These are phyloP conservation scores for Apodemia duryi DNA, from an alignment of 2,888 invertebrate species.

Conservation along the genomic window DNA sequence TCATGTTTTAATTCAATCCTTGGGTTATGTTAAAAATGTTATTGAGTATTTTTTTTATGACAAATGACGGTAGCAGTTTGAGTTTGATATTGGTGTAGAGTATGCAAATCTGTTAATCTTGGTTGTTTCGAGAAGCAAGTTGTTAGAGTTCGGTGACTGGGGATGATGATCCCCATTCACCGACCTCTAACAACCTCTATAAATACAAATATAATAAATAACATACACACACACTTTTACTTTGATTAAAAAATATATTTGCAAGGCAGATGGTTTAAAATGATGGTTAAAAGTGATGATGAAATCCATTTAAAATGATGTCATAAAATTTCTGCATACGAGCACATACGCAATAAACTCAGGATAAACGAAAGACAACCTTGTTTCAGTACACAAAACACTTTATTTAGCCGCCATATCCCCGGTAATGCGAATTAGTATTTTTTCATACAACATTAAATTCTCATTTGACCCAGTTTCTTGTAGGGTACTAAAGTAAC, in stretches of 20 bases:
- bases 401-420: conserved; percentile 15
- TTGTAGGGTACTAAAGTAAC: background rate
- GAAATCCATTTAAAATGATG: background rate
- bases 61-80: too few relatives aligned
- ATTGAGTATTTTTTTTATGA: too few relatives aligned
- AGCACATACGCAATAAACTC: background rate
- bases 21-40: too few relatives aligned
- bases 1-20: too few relatives aligned
- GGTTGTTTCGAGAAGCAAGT: background rate
- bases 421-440: conserved; percentile 10
- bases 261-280: too few relatives aligned
- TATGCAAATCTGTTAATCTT: too few relatives aligned
- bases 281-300: background rate
- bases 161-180: too few relatives aligned
- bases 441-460: conserved; percentile 14
- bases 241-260: too few relatives aligned
- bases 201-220: too few relatives aligned
- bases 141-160: background rate
- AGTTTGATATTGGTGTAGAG: too few relatives aligned
- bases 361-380: background rate
- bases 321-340: background rate
- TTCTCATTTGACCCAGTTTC: background rate
- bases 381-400: conserved; percentile 15
- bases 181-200: too few relatives aligned
- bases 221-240: too few relatives aligned